These are phyloP conservation scores for Lymantria dispar DNA, from an alignment of 2,888 invertebrate species.

Conservation along the genomic window DNA sequence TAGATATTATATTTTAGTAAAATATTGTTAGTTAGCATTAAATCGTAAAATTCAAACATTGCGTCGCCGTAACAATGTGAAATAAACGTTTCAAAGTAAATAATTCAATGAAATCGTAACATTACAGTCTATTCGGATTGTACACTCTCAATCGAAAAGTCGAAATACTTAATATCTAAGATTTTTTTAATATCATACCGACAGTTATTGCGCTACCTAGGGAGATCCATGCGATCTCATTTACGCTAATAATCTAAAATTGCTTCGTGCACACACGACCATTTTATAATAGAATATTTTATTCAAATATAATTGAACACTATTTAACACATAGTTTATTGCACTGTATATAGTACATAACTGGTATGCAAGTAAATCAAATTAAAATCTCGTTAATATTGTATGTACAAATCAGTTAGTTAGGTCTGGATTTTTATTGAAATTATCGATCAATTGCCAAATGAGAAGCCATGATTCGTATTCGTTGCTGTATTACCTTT, in stretches of 20 bases:
- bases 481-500: too few species aligned
- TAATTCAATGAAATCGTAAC: slow-evolving; percentile 56
- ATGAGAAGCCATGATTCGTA: too few species aligned
- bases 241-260: slow-evolving; percentile 57
- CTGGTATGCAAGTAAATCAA: slow-evolving; percentile 19
- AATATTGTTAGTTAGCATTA: too few species aligned
- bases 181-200: slow-evolving; percentile 31
- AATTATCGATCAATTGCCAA: too few species aligned
- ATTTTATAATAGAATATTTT: slow-evolving; percentile 25
- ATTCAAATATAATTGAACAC: slow-evolving; percentile 45
- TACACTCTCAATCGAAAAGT: slow-evolving; percentile 75
- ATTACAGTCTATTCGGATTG: slow-evolving; percentile 79
- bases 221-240: slow-evolving; percentile 39
- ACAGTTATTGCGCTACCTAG: slow-evolving; percentile 68
- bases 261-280: slow-evolving; percentile 57
- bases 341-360: slow-evolving; percentile 13
- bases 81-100: slow-evolving; percentile 37
- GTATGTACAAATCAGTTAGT: too few species aligned
- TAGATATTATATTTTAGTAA: too few species aligned
- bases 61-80: slow-evolving; percentile 3
- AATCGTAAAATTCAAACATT: not conserved
- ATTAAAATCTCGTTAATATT: not conserved
- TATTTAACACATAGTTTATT: slow-evolving; percentile 39
- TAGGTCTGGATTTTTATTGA: too few species aligned
- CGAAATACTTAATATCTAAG: slow-evolving; percentile 63